phyloP scores from a whole-genome alignment of 2,113 vertebrate species.

The Lasiurus cinereus region DNA sequence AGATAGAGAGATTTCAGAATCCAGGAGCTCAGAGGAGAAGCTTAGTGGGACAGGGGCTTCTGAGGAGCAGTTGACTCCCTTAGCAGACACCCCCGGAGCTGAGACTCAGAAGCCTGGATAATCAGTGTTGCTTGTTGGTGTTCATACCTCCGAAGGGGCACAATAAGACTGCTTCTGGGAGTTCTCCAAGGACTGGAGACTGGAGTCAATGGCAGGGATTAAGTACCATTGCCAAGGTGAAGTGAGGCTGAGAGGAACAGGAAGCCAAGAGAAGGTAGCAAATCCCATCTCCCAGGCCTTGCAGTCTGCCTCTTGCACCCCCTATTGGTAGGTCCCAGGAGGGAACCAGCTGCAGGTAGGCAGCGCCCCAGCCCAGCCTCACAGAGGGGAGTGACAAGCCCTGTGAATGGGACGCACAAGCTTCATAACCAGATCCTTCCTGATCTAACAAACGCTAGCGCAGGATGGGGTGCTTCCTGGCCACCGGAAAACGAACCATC shows the following conservation, averaged over 20 bases:
- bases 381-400: fast-evolving
- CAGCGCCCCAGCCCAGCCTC: fast-evolving
- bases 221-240: no score
- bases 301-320: not conserved
- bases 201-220: fast-evolving
- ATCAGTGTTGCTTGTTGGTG: not conserved
- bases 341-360: fast-evolving
- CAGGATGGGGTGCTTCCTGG: not conserved
- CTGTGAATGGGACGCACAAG: fast-evolving
- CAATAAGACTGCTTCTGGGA: not conserved
- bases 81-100: fast-evolving
- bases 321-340: fast-evolving
- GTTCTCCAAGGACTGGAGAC: not conserved
- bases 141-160: not conserved
- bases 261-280: not conserved
- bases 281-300: no score
- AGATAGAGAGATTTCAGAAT: not conserved
- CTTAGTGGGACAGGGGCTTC: no score
- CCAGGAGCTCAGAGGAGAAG: not conserved
- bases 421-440: fast-evolving
- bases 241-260: not conserved
- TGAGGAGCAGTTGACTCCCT: not conserved
- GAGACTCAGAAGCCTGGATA: not conserved
- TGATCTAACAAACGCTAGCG: not conserved
- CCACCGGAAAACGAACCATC: not conserved